A percentile compares a stretch with the other conserved stretches of the same genome.
Conservation (phyloP, 2,888 invertebrate genomes). For the Drosophila yooni region DNA sequence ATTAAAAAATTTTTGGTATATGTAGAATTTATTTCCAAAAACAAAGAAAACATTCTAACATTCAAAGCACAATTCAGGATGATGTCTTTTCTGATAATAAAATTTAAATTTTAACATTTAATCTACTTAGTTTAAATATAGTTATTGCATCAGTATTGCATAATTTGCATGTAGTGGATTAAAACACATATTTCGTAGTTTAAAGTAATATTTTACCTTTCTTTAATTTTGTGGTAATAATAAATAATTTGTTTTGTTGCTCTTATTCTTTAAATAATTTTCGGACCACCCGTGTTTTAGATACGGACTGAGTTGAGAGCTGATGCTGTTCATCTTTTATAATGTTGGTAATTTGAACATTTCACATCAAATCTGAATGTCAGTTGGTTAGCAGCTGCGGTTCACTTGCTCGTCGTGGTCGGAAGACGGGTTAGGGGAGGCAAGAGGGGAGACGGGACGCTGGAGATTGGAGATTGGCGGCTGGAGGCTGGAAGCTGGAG, state of each 20-base stretch:
- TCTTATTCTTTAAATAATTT: constrained; percentile 22
- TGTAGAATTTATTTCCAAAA: not conserved
- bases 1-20: not conserved
- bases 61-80: not conserved
- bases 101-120: not conserved
- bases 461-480: not conserved
- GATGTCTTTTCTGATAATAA: not conserved
- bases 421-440: not conserved
- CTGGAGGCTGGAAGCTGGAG: not conserved
- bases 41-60: not conserved
- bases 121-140: not conserved
- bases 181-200: not conserved
- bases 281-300: constrained; percentile 13
- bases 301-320: constrained; percentile 28
- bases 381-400: constrained; percentile 77
- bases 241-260: not conserved
- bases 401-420: constrained; percentile 49
- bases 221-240: not conserved
- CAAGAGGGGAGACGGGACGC: not conserved
- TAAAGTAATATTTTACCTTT: not conserved
- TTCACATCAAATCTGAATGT: constrained; percentile 79
- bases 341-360: constrained; percentile 79
- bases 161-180: not conserved
- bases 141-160: not conserved
- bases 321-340: constrained; percentile 72